Evolutionary conservation across 2,113 vertebrate species (phyloP).

Genomic region (Gallinago media): DNA sequence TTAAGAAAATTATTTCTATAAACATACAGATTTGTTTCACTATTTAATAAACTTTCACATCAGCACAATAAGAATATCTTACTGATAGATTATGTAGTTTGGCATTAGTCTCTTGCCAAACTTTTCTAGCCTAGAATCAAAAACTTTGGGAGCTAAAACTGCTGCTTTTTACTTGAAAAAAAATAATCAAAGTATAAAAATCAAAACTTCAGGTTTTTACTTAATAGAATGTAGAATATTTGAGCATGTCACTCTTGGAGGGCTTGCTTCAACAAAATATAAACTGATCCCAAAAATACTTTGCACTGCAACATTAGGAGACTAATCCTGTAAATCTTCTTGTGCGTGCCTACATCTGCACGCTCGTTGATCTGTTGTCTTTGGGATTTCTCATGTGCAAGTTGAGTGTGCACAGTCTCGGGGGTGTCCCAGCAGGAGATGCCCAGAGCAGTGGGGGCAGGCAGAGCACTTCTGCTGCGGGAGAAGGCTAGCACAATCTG

Average conservation of each 20-base stretch:
- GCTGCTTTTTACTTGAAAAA: background rate
- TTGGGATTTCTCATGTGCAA: background rate
- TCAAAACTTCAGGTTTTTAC: background rate
- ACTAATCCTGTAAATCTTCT: background rate
- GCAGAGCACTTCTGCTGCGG: background rate
- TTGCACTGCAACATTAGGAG: background rate
- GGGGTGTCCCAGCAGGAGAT: background rate
- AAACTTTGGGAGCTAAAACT: background rate
- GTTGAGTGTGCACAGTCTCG: background rate
- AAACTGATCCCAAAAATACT: background rate
- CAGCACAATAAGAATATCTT: background rate
- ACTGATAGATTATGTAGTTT: background rate
- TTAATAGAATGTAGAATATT: background rate
- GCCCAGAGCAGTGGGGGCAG: background rate
- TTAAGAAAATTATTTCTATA: background rate
- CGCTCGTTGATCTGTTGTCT: background rate
- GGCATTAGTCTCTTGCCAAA: background rate
- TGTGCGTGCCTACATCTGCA: background rate
- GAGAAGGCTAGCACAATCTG: background rate
- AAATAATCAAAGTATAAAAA: background rate
- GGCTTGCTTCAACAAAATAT: background rate
- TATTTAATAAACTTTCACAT: background rate
- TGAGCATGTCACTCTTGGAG: background rate
- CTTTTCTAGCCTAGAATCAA: background rate
- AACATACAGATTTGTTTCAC: background rate